Evolutionary conservation across 2,797 vertebrate genomes (phyloP), one percentile per base, ranked within the genome.

Genomic region (Melanotaenia nigrans): DNA sequence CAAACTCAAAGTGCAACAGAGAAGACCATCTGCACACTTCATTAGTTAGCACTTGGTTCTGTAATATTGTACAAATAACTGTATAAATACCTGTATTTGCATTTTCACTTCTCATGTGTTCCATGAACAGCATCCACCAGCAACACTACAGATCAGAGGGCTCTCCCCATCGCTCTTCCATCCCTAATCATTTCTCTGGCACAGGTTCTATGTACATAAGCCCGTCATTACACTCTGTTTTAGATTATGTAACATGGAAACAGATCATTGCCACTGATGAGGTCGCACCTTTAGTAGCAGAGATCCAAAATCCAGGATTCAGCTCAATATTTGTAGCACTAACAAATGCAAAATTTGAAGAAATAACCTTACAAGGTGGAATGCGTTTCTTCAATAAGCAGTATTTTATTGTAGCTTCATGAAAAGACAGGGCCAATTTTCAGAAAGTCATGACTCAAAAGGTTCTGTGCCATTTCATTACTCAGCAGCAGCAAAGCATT

Each of bases 201-300:
- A 74, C 78, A 69, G 75, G 42, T 79, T 80, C 79, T 57, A 68
- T 85, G 75, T 60, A 60, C 73, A 86, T 68, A 77, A 90, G 82
- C 54, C 70, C 59, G 56, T 63, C 63, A 59, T 71, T 67, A 72
- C 58, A 61, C 18, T 57, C 68, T 24, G 53, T 61, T 65, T 70
- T 60, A 49, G 77, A 76, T 87, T 79, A 91, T 67, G 79, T 70
- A 88, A 85, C 76, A 18, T 53, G 59, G 61, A 85, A 79, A 82
- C 71, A 47, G 61, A 83, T 81, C 71, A 59, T 61, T n/a, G 71
- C 67, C 42, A 67, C 63, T 73, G 76, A 75, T 82, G 67, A 85
- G 73, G 71, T 40, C 61, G 64, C 45, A 65, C 55, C 73, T 73
- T 73, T 63, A 62, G 35, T 16, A 5, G 22, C 25, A 7, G 36